A percentile compares a stretch with the other conserved stretches of the same genome.
Conservation (phyloP, 2,797 vertebrate species). For the Synaphobranchus kaupii region DNA sequence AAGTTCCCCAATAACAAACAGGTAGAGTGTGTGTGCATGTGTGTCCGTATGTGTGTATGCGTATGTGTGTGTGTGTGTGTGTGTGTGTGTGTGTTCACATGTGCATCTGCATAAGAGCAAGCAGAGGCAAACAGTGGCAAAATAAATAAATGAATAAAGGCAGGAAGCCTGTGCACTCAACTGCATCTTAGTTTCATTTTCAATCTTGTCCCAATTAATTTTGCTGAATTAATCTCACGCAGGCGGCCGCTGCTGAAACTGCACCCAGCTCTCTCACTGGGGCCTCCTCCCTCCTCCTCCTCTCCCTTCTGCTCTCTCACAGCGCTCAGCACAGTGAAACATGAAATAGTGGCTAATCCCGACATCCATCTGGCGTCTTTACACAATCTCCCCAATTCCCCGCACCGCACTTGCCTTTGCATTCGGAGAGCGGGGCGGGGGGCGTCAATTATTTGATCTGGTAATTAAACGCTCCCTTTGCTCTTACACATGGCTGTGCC, state of each 20-base stretch:
- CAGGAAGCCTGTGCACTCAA: conserved; percentile 77
- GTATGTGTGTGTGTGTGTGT: neutral
- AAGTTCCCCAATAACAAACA: conserved; percentile 16
- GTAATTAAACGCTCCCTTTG: conserved; percentile 29
- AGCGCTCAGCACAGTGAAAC: conserved; percentile 71
- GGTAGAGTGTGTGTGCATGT: neutral
- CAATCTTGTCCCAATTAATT: conserved; percentile 89
- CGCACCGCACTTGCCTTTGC: conserved; percentile 63
- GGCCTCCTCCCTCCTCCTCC: conserved; percentile 22
- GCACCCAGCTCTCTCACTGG: conserved; percentile 44
- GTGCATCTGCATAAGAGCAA: conserved; percentile 27
- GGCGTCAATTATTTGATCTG: conserved; percentile 46
- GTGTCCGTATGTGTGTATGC: neutral
- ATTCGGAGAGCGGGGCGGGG: conserved; percentile 61
- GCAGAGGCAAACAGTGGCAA: conserved; percentile 50
- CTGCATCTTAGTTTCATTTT: conserved; percentile 85
- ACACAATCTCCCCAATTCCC: conserved; percentile 54
- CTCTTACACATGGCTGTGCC: conserved; percentile 35
- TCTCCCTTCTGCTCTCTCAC: conserved; percentile 42
- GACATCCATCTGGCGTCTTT: conserved; percentile 81
- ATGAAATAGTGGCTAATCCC: conserved; percentile 76
- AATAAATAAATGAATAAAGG: conserved; percentile 70
- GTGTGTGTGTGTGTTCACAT: neutral
- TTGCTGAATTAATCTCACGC: conserved; percentile 80
- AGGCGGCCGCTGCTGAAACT: conserved; percentile 66